A percentile compares a stretch with the other conserved stretches of the same genome.
Conservation (phyloP, 2,888 invertebrate genomes). For the Acrobasis consociella region DNA sequence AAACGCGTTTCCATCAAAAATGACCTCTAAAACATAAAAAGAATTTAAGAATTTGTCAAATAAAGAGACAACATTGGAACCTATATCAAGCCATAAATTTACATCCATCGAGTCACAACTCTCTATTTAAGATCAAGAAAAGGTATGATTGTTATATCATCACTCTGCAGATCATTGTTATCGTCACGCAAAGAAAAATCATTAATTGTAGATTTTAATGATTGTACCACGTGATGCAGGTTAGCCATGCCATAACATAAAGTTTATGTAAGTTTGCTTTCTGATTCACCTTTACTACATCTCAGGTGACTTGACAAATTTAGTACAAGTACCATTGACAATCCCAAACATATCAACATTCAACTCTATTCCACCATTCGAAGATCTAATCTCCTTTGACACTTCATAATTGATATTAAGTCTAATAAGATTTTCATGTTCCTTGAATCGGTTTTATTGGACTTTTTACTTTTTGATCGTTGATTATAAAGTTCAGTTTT, state of each 20-base stretch:
- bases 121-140: too few species aligned
- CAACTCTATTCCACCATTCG: conserved; percentile 1
- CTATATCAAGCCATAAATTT: too few species aligned
- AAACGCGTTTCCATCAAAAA: too few species aligned
- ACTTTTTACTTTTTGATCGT: not conserved
- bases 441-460: not conserved
- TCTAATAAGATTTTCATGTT: conserved; percentile 14
- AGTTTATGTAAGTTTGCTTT: not conserved
- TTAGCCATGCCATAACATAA: not conserved
- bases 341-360: not conserved
- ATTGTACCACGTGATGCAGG: too few species aligned
- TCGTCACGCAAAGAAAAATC: too few species aligned
- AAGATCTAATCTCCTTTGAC: not conserved
- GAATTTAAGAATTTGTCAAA: too few species aligned
- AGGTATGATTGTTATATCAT: too few species aligned
- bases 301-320: conserved; percentile 10
- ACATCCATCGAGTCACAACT: too few species aligned
- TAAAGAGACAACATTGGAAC: too few species aligned
- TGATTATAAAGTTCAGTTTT: not conserved
- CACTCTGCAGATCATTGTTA: too few species aligned
- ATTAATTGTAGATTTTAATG: too few species aligned
- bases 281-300: not conserved
- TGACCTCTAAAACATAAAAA: too few species aligned
- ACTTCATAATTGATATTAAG: conserved; percentile 18
- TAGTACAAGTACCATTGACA: conserved; percentile 9